phyloP scores from a whole-genome alignment of 2,888 invertebrate genomes.

The Buathra laborator region DNA sequence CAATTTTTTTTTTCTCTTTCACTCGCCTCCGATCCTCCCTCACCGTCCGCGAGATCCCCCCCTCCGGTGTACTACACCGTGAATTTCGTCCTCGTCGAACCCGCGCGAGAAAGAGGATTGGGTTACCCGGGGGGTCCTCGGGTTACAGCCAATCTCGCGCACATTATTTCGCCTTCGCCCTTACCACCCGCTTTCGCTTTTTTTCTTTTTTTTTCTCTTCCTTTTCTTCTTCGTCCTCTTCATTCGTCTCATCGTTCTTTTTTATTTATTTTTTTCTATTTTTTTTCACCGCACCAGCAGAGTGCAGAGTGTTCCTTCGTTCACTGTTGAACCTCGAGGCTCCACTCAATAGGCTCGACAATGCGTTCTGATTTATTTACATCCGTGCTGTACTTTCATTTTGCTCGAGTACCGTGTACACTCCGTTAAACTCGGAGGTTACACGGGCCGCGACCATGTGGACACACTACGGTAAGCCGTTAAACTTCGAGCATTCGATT shows the following conservation, averaged over 20 bases:
- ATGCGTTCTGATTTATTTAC: slow-evolving; percentile 80
- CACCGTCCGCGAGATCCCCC: slow-evolving; percentile 37
- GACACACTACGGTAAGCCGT: slow-evolving; percentile 79
- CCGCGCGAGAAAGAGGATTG: slow-evolving; percentile 74
- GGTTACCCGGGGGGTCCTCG: slow-evolving; percentile 81
- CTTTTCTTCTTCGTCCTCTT: slow-evolving; percentile 64
- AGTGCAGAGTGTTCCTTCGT: slow-evolving; percentile 53
- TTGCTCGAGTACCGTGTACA: slow-evolving; percentile 73
- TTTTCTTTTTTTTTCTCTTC: slow-evolving; percentile 46
- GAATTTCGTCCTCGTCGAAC: slow-evolving; percentile 65
- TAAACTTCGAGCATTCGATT: slow-evolving; percentile 85
- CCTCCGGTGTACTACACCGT: neutral
- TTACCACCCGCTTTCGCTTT: slow-evolving; percentile 65
- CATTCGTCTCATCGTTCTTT: slow-evolving; percentile 68
- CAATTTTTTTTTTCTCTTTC: slow-evolving; percentile 15
- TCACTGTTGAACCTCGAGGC: slow-evolving; percentile 45
- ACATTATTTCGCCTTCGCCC: slow-evolving; percentile 79
- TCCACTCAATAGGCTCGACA: slow-evolving; percentile 41
- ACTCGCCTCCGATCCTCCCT: slow-evolving; percentile 28
- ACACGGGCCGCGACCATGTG: slow-evolving; percentile 73
- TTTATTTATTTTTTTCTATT: slow-evolving; percentile 44
- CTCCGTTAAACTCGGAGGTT: slow-evolving; percentile 15
- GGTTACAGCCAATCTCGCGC: slow-evolving; percentile 83
- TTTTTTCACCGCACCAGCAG: slow-evolving; percentile 16
- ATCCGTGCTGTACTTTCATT: slow-evolving; percentile 79